These are phyloP conservation scores for Grammomys surdaster DNA, from an alignment of 2,113 vertebrate species.

Conservation along the genomic window DNA sequence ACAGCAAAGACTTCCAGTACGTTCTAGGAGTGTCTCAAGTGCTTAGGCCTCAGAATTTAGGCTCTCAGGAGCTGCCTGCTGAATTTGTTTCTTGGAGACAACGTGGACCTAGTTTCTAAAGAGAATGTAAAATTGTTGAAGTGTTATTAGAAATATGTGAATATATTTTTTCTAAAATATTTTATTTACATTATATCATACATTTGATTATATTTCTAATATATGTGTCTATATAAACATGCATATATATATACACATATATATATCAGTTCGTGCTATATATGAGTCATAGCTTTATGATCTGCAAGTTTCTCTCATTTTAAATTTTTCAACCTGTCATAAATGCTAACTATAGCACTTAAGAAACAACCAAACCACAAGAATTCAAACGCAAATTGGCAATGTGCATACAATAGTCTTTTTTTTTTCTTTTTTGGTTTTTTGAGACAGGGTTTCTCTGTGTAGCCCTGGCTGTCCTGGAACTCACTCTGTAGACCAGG, in stretches of 20 bases:
- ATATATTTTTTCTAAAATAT: too few relatives aligned
- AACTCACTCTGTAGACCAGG: too few relatives aligned
- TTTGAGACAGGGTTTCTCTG: too few relatives aligned
- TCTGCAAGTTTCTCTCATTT: conserved; percentile 38
- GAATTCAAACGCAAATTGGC: background rate
- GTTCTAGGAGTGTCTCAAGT: background rate
- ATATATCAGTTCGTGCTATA: background rate
- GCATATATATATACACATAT: background rate
- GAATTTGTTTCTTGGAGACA: conserved; percentile 49
- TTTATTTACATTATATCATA: background rate
- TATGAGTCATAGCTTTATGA: conserved; percentile 10
- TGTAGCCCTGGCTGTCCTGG: too few relatives aligned
- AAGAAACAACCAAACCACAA: conserved; percentile 25
- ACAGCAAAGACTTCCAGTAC: background rate
- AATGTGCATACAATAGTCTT: background rate
- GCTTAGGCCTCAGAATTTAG: background rate
- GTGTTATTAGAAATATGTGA: background rate
- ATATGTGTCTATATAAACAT: background rate
- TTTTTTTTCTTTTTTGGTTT: too few relatives aligned
- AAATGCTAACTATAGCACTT: conserved; percentile 24
- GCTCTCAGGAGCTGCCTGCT: background rate
- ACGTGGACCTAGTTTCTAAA: conserved; percentile 60
- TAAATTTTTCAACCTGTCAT: conserved; percentile 26
- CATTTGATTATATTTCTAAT: background rate
- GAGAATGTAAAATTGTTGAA: conserved; percentile 52